Conservation (phyloP, 2,797 vertebrate genomes). For the Squalus acanthias region DNA sequence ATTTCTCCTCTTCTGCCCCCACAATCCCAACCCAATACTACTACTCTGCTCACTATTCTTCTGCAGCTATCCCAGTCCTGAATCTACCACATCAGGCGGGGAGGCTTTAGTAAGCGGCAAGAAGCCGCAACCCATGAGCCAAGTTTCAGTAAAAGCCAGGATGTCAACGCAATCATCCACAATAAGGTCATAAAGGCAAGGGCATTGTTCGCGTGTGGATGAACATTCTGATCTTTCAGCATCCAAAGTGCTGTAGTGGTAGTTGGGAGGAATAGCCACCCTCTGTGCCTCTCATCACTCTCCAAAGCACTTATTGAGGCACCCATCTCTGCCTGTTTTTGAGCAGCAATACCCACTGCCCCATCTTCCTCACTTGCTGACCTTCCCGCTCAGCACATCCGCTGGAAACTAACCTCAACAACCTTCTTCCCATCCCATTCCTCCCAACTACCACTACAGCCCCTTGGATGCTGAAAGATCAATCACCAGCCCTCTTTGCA, state of each 20-base stretch:
- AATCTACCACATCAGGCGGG: neutral
- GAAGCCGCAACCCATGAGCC: neutral
- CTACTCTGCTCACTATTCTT: neutral
- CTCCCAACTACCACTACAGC: neutral
- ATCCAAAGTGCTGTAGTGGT: neutral
- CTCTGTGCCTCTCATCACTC: neutral
- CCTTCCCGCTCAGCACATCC: neutral
- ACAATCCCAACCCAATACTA: neutral
- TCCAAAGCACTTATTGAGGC: neutral
- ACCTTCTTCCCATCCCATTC: neutral
- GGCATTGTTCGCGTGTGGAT: neutral
- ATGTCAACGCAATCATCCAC: neutral
- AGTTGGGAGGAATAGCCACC: neutral
- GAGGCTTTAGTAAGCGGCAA: neutral
- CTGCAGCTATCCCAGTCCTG: neutral
- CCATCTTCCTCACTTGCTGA: neutral
- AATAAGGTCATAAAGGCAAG: neutral
- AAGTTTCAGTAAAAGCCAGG: neutral
- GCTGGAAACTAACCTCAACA: neutral
- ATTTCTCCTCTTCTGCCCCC: neutral
- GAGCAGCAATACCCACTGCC: neutral
- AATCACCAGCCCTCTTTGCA: no score
- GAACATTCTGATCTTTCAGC: neutral
- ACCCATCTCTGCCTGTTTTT: neutral
- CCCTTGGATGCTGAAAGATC: neutral